Evolutionary conservation across 2,888 invertebrate genomes (phyloP).

Genomic region (Podotricha telesiphe): DNA sequence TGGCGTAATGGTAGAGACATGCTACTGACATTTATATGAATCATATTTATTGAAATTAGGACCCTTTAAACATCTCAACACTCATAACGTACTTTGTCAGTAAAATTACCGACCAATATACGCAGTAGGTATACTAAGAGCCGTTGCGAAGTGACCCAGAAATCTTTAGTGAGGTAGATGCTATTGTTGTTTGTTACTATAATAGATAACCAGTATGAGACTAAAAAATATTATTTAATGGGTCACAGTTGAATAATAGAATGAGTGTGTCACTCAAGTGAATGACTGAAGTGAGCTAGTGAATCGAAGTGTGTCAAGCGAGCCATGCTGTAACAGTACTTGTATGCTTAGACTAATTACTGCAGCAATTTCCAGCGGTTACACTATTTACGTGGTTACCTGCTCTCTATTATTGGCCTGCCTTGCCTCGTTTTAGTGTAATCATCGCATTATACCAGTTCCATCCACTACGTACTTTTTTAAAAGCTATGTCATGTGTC

Average conservation of each 20-base stretch:
- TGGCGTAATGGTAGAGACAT: conserved; percentile 24
- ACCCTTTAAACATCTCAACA: neutral
- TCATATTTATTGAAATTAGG: neutral
- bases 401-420: conserved; percentile 30
- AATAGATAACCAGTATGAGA: conserved; percentile 60
- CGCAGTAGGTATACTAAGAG: conserved; percentile 32
- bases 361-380: conserved; percentile 62
- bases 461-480: no score
- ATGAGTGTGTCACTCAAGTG: conserved; percentile 54
- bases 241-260: conserved; percentile 55
- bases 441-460: conserved; percentile 10
- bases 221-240: conserved; percentile 51
- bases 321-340: conserved; percentile 55
- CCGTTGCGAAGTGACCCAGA: conserved; percentile 68
- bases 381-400: conserved; percentile 64
- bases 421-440: conserved; percentile 30
- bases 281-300: conserved; percentile 55
- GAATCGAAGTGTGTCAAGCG: conserved; percentile 57
- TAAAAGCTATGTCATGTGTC: no score
- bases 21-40: neutral
- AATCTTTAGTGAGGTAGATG: conserved; percentile 65
- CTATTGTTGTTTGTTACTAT: conserved; percentile 68
- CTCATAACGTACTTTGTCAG: neutral
- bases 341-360: conserved; percentile 76
- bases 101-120: conserved; percentile 8